These are phyloP conservation scores for Medauroidea extradentata DNA, from an alignment of 1,140 invertebrate species.

Conservation along the genomic window DNA sequence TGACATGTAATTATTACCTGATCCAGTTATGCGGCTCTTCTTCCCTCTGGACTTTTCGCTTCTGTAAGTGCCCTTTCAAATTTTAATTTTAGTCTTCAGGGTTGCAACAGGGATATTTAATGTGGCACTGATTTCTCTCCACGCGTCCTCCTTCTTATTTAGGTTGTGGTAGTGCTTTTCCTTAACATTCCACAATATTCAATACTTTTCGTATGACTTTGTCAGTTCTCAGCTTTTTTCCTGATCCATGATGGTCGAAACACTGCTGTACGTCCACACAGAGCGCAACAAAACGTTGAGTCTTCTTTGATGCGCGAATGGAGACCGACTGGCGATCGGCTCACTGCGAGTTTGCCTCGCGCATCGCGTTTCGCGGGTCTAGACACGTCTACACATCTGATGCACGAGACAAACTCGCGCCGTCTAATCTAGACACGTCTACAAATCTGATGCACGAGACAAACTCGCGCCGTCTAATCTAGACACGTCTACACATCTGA, in stretches of 20 bases:
- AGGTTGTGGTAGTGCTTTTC: not conserved
- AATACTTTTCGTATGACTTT: not conserved
- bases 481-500: no score
- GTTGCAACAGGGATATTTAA: not conserved
- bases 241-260: not conserved
- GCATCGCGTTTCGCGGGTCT: no score
- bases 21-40: not conserved
- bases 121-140: constrained; percentile 1
- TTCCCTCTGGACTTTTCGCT: not conserved
- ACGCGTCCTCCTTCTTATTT: not conserved
- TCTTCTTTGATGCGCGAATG: no score
- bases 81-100: constrained; percentile 2
- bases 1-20: not conserved
- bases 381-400: no score
- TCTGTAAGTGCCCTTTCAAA: not conserved
- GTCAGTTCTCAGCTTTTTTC: not conserved
- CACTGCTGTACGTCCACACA: no score
- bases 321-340: no score
- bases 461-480: no score
- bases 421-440: not conserved
- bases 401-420: no score
- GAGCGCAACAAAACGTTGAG: no score
- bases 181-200: not conserved
- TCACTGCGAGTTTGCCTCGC: no score
- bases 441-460: not conserved